These are phyloP conservation scores for Brassicogethes aeneus DNA, from an alignment of 2,888 invertebrate genomes.

Conservation along the genomic window DNA sequence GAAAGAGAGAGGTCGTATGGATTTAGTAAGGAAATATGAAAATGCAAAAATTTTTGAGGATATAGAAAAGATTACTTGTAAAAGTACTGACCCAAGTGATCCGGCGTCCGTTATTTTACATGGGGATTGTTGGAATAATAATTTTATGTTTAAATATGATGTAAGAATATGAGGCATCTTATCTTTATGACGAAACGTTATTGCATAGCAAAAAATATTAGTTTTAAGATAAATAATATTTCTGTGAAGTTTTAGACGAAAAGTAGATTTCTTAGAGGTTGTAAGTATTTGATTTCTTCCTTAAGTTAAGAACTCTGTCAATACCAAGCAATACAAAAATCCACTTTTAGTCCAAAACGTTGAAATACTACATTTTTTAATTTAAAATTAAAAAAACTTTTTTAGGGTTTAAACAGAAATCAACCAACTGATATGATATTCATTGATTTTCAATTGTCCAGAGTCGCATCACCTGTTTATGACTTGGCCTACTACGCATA, in stretches of 20 bases:
- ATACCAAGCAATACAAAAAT: too few relatives aligned
- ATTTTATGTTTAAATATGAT: constrained; percentile 1
- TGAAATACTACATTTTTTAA: too few relatives aligned
- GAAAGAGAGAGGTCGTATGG: constrained; percentile 8
- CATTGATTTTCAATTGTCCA: constrained; percentile 12
- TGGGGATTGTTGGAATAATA: constrained; percentile 2
- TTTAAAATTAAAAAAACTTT: not conserved
- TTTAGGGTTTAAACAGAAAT: not conserved
- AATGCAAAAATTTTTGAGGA: constrained; percentile 2
- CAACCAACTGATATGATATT: constrained; percentile 7
- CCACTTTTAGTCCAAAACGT: too few relatives aligned
- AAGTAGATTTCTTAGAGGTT: too few relatives aligned
- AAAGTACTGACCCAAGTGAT: constrained; percentile 4
- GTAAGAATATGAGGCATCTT: not conserved
- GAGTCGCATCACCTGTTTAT: constrained; percentile 11
- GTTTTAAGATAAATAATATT: too few relatives aligned
- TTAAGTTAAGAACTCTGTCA: too few relatives aligned
- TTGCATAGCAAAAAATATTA: too few relatives aligned
- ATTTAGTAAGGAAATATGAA: constrained; percentile 15
- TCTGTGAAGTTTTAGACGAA: too few relatives aligned
- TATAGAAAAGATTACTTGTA: constrained; percentile 12
- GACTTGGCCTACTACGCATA: constrained; percentile 25
- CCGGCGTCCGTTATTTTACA: not conserved
- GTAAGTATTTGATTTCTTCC: too few relatives aligned
- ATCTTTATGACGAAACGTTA: not conserved